Conservation (phyloP, 2,797 vertebrate genomes). For the Numenius phaeopus region DNA sequence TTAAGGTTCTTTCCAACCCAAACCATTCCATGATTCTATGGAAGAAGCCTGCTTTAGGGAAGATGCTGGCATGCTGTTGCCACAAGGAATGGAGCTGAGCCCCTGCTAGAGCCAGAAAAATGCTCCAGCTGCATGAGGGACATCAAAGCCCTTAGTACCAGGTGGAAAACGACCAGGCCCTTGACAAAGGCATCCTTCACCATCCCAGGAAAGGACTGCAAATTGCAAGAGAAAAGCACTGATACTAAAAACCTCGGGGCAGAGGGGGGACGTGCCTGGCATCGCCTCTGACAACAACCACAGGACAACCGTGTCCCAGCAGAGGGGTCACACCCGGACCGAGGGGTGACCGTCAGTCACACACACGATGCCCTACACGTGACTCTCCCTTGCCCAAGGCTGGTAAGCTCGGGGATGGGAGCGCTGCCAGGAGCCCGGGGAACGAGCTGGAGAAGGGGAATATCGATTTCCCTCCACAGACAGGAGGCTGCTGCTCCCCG, state of each 20-base stretch:
- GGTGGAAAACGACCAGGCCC: background rate
- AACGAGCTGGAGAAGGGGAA: background rate
- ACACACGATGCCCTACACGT: fast-evolving
- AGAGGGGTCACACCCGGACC: background rate
- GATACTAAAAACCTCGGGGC: background rate
- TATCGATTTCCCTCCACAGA: background rate
- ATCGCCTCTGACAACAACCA: background rate
- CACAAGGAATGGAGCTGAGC: background rate
- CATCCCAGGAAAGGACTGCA: background rate
- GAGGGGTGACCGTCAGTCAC: too few species aligned
- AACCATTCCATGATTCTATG: background rate
- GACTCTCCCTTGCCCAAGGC: too few species aligned
- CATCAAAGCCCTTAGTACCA: background rate
- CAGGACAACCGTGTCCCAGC: fast-evolving
- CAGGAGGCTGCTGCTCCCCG: background rate
- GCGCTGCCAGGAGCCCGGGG: background rate
- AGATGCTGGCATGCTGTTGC: background rate
- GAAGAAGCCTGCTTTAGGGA: background rate
- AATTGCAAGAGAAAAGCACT: background rate
- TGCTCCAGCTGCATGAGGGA: background rate
- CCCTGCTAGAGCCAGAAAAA: background rate
- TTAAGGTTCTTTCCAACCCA: background rate
- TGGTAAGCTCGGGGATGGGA: background rate
- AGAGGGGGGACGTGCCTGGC: background rate
- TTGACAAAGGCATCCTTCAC: background rate